phyloP scores from a whole-genome alignment of 23 tunicate genomes.

The Trididemnum miniatum region DNA sequence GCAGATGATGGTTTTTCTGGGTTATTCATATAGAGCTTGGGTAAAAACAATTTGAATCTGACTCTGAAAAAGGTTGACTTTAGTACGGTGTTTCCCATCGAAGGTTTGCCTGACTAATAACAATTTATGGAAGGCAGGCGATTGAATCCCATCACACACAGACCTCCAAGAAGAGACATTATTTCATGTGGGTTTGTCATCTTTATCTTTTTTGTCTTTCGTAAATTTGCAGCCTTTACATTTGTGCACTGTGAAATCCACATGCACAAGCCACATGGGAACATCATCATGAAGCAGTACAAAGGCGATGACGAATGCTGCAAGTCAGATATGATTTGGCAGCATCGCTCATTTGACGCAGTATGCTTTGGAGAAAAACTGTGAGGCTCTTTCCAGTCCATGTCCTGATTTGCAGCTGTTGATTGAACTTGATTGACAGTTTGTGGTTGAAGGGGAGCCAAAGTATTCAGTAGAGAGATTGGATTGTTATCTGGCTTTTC shows the following conservation, averaged over 20 bases:
- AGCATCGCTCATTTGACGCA: slow-evolving; percentile 18
- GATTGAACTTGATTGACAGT: neutral
- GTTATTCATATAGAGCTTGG: slow-evolving; percentile 7
- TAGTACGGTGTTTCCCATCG: slow-evolving; percentile 8
- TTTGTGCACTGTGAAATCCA: no score
- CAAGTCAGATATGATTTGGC: no score
- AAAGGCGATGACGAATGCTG: slow-evolving; percentile 6
- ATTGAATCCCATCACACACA: slow-evolving; percentile 26
- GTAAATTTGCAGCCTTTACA: slow-evolving; percentile 11
- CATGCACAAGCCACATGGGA: slow-evolving; percentile 7
- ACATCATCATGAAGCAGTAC: slow-evolving; percentile 10
- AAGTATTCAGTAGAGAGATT: slow-evolving; percentile 19
- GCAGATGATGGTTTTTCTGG: slow-evolving; percentile 28
- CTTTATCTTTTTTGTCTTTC: slow-evolving; percentile 9
- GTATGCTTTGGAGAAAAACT: slow-evolving; percentile 19
- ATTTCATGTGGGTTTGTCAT: slow-evolving; percentile 25
- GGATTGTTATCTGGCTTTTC: slow-evolving; percentile 17
- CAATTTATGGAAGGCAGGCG: no score
- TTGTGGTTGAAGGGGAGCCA: slow-evolving; percentile 24
- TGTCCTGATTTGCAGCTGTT: no score
- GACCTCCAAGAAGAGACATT: slow-evolving; percentile 19
- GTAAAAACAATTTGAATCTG: neutral
- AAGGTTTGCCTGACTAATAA: slow-evolving; percentile 19
- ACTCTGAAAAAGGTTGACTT: slow-evolving; percentile 23
- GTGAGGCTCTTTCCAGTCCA: no score